phyloP scores from a whole-genome alignment of 2,113 vertebrate genomes.

The Picathartes gymnocephalus region DNA sequence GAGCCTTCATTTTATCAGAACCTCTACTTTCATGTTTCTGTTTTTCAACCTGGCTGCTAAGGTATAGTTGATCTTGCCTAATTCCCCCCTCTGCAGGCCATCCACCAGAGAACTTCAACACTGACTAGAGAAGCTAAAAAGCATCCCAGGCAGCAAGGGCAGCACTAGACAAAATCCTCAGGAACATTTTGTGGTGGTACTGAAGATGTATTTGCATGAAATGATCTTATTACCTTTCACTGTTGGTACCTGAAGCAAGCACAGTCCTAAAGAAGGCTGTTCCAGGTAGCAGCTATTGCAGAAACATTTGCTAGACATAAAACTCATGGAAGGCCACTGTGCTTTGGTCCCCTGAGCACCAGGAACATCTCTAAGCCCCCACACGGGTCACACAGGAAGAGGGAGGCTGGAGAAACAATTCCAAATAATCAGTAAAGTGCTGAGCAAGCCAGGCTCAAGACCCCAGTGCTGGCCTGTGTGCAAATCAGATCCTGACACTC shows the following conservation, averaged over 20 bases:
- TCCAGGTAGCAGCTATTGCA: background rate
- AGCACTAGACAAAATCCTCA: background rate
- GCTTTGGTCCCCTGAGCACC: background rate
- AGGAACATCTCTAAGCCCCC: background rate
- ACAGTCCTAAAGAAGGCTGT: background rate
- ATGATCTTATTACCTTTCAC: background rate
- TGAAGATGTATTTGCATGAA: background rate
- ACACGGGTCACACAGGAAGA: accelerated
- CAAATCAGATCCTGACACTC: background rate
- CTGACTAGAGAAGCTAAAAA: background rate
- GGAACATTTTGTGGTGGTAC: background rate
- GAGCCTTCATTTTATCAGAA: background rate
- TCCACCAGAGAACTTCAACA: background rate
- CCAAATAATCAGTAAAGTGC: background rate
- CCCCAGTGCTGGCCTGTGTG: background rate
- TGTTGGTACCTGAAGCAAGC: background rate
- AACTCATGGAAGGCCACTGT: background rate
- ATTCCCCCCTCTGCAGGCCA: background rate
- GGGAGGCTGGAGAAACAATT: background rate
- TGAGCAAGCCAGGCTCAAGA: accelerated
- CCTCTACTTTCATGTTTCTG: background rate
- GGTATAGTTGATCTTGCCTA: background rate
- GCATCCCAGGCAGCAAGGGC: background rate
- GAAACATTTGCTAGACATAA: background rate
- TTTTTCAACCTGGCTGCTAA: background rate